These are phyloP conservation scores for Helicorthomorpha holstii DNA, from an alignment of 1,140 invertebrate genomes.

Conservation along the genomic window DNA sequence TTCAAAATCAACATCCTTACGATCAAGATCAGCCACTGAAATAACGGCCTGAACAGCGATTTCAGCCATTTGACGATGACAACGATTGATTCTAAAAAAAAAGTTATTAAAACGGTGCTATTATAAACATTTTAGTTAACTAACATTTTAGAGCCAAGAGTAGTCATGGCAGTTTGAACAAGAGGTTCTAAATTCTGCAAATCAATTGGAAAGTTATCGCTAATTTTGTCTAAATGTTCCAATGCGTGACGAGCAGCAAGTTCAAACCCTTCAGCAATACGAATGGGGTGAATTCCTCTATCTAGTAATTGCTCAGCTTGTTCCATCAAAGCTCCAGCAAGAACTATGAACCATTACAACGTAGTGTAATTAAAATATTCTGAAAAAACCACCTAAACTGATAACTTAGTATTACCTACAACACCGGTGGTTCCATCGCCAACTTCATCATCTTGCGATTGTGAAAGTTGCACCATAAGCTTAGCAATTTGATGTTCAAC, in stretches of 20 bases:
- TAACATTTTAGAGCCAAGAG: conserved; percentile 96
- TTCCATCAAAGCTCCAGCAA: conserved; percentile 82
- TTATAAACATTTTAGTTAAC: conserved; percentile 6
- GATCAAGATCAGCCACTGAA: conserved; percentile 81
- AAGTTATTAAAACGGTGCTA: conserved; percentile 1
- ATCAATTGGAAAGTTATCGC: conserved; percentile 74
- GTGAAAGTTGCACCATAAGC: conserved; percentile 91
- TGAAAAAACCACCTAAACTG: too few relatives aligned
- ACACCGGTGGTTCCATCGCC: conserved; percentile 99
- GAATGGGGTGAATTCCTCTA: conserved; percentile 94
- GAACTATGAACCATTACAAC: conserved; percentile 30
- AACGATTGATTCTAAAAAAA: conserved; percentile 30
- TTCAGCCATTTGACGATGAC: conserved; percentile 90
- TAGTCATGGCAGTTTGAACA: conserved; percentile 92
- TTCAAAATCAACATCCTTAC: conserved; percentile 96
- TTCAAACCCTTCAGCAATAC: conserved; percentile 98
- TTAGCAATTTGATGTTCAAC: conserved; percentile 98
- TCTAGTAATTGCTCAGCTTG: conserved; percentile 86
- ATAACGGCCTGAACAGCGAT: conserved; percentile 95
- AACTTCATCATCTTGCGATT: conserved; percentile 99
- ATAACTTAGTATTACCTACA: conserved; percentile 42
- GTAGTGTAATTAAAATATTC: neutral
- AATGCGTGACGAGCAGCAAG: conserved; percentile 82
- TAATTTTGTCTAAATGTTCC: conserved; percentile 70
- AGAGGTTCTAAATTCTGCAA: conserved; percentile 68